Percentiles rank a stretch among this genome's conserved stretches.
Evolutionary conservation across 2,113 vertebrate genomes (phyloP).

Genomic region (Entomyzon cyanotis): DNA sequence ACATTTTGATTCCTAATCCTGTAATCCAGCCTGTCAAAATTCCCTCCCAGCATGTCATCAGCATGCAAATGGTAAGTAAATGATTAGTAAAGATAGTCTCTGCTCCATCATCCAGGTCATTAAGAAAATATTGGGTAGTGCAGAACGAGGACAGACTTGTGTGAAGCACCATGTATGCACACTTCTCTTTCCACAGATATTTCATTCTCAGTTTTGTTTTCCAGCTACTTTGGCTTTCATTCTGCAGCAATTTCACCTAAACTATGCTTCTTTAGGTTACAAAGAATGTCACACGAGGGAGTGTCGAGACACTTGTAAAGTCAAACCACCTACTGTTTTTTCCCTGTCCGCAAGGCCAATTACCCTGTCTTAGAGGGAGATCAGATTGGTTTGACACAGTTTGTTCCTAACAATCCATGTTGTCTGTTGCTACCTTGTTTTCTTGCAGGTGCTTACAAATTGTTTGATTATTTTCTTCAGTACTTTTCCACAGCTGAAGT

Average conservation of each 20-base stretch:
- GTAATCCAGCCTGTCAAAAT: background rate
- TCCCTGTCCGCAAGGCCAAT: constrained; percentile 24
- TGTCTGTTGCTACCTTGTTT: constrained; percentile 3
- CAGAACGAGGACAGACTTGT: background rate
- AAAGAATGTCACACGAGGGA: background rate
- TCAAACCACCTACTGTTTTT: constrained; percentile 58
- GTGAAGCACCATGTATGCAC: background rate
- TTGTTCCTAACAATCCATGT: constrained; percentile 48
- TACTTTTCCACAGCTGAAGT: background rate
- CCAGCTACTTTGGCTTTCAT: constrained; percentile 15
- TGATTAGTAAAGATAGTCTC: background rate
- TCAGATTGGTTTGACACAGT: constrained; percentile 62
- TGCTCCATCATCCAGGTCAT: background rate
- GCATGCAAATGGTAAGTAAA: background rate
- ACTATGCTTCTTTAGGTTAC: constrained; percentile 6
- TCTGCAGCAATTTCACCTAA: constrained; percentile 15
- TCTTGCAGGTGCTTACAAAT: constrained; percentile 31
- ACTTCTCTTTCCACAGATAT: background rate
- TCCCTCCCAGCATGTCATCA: background rate
- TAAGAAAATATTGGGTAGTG: background rate
- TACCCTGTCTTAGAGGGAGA: constrained; percentile 43
- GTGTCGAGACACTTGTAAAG: background rate
- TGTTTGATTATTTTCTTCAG: constrained; percentile 50
- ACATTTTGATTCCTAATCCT: background rate
- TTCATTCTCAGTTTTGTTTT: background rate